phyloP scores from a whole-genome alignment of 2,113 vertebrate genomes.

The Myiopsitta monachus region DNA sequence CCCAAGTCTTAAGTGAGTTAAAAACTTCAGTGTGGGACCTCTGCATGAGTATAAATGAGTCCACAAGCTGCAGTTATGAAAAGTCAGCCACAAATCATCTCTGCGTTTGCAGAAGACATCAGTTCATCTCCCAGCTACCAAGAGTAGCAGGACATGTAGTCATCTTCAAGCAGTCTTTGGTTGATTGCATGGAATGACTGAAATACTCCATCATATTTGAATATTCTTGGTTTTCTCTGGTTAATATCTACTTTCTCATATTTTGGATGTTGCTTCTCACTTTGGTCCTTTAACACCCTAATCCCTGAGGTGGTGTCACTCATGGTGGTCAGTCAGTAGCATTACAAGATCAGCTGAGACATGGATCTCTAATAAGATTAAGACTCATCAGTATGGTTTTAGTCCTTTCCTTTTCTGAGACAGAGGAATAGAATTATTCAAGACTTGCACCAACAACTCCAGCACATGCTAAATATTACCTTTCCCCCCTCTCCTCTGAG shows the following conservation, averaged over 20 bases:
- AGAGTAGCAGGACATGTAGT: background rate
- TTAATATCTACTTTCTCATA: background rate
- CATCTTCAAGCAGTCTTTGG: background rate
- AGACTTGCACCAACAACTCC: background rate
- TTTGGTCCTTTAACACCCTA: background rate
- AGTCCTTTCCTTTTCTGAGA: slow-evolving; percentile 76
- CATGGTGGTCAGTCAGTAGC: slow-evolving; percentile 51
- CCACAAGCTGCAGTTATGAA: background rate
- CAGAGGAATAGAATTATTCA: slow-evolving; percentile 56
- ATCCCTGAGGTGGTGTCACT: slow-evolving; percentile 46
- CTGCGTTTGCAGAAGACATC: background rate
- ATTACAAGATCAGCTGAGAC: slow-evolving; percentile 76
- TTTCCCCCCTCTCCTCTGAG: background rate
- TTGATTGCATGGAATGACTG: background rate
- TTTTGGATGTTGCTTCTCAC: background rate
- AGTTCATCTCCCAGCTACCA: background rate
- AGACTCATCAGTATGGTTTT: slow-evolving; percentile 72
- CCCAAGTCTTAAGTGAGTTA: background rate
- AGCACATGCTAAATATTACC: background rate
- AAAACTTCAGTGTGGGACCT: background rate
- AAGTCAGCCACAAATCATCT: background rate
- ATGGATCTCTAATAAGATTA: slow-evolving; percentile 81
- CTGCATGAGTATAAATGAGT: background rate
- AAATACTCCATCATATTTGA: background rate
- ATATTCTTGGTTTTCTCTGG: background rate